Base-by-base conservation (phyloP, 2,888 invertebrate species). In the Teinopalpus imperialis region DNA sequence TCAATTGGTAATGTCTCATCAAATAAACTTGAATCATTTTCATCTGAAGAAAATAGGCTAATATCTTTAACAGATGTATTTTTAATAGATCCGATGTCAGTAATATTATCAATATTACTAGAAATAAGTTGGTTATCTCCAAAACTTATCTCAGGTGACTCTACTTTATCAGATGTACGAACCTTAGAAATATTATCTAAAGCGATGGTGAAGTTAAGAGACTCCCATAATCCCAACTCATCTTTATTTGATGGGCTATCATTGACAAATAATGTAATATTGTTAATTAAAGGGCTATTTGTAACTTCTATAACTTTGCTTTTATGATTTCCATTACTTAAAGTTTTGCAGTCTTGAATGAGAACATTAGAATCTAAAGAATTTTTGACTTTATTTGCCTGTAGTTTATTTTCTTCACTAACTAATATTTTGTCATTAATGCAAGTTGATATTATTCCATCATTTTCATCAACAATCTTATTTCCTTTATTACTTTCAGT, bases 1-100 rank as follows among this genome's bases (percentile, higher is more conserved):
- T 91, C 90, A 29, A 91, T 54, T 18, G 87, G 81, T 23, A 92
- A 71, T 59, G 91, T 92, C 34, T 92, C 92, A 53, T 89, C 90
- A 63, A 92, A 92, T 32, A 91, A 62, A 67, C 85, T 90, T 1
- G 90, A 89, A 70, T 87, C 89, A 39, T 86, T 82, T 23, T 79
- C 83, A 35, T 89, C 88, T 2, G 80, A 80, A 21, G 86, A 85
- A 68, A 87, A 85, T 21, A 87, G 59, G 59, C 85, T 87, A 20
- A 79, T 52, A 53, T 85, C 86, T 67, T 78, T 81, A 1, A 59
- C 54, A 5, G 71, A 64, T 12, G 45, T 52, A 36, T 50, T 54
- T 57, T 71, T 69, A 18, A 59, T 58, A 3, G 49, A 48, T 21
- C 51, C 41, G 32, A 54, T 60, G 32, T 54, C 53, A 37, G 46